Evolutionary conservation across 2,888 invertebrate genomes (phyloP).

Genomic region (Ormia ochracea): DNA sequence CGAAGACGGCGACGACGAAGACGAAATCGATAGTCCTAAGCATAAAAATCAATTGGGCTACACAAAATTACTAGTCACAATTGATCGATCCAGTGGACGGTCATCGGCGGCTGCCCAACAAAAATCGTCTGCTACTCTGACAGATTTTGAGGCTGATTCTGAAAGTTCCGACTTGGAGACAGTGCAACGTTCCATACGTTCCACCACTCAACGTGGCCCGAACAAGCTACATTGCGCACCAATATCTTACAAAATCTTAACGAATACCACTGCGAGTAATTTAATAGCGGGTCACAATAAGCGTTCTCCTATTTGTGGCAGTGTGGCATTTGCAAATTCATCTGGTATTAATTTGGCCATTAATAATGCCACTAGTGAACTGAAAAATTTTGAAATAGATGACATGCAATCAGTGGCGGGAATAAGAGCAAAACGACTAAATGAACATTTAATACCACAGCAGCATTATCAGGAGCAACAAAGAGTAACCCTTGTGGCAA

Average conservation of each 20-base stretch:
- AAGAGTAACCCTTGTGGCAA: constrained; percentile 60
- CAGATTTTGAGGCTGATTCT: constrained; percentile 81
- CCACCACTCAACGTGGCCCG: constrained; percentile 40
- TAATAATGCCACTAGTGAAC: constrained; percentile 54
- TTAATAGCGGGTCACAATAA: constrained; percentile 13
- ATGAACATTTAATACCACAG: constrained; percentile 39
- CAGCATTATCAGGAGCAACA: constrained; percentile 39
- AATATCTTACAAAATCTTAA: constrained; percentile 28
- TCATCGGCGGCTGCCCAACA: constrained; percentile 64
- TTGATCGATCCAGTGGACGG: constrained; percentile 58
- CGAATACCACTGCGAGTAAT: constrained; percentile 12
- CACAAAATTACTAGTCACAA: constrained; percentile 65
- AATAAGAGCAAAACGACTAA: constrained; percentile 30
- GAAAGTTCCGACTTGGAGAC: constrained; percentile 77
- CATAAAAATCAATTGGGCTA: constrained; percentile 65
- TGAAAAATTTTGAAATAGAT: constrained; percentile 63
- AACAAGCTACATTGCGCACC: not conserved
- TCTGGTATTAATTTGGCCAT: constrained; percentile 13
- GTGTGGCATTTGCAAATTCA: constrained; percentile 36
- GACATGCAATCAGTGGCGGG: constrained; percentile 58
- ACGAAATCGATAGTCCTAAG: constrained; percentile 67
- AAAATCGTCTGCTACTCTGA: constrained; percentile 65
- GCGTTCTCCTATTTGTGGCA: constrained; percentile 37
- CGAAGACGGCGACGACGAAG: constrained; percentile 65
- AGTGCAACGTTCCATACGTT: constrained; percentile 52